Evolutionary conservation across 2,113 vertebrate genomes (phyloP).

Genomic region (Gasterosteus aculeatus): DNA sequence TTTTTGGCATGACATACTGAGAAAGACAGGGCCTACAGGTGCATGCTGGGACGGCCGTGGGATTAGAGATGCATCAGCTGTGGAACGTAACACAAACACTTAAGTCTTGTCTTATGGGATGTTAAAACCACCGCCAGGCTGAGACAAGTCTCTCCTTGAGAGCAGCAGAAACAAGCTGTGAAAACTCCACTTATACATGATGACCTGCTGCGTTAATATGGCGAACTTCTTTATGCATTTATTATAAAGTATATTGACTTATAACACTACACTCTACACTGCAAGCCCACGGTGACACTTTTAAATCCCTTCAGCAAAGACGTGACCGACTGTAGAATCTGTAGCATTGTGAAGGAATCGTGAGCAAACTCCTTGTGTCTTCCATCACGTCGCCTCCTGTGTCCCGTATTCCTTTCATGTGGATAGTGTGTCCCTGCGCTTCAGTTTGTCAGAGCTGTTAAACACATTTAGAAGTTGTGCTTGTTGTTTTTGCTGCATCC

Average conservation of each 20-base stretch:
- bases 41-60: slow-evolving; percentile 26
- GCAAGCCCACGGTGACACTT: neutral
- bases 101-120: slow-evolving; percentile 4
- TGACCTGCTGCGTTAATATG: too few relatives aligned
- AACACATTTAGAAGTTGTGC: slow-evolving; percentile 61
- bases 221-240: too few relatives aligned
- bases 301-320: neutral
- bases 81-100: slow-evolving; percentile 9
- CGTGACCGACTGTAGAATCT: neutral
- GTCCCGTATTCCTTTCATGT: slow-evolving; percentile 5
- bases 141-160: too few relatives aligned
- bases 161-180: too few relatives aligned
- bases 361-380: neutral
- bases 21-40: slow-evolving; percentile 1
- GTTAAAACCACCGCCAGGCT: neutral
- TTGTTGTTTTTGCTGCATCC: slow-evolving; percentile 59
- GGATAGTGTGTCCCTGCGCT: slow-evolving; percentile 1
- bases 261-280: neutral
- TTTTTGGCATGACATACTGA: neutral
- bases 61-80: slow-evolving; percentile 31
- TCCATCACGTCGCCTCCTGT: neutral
- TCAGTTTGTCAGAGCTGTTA: slow-evolving; percentile 46
- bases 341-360: neutral
- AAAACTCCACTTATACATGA: too few relatives aligned
- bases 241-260: neutral